Base-by-base conservation (phyloP, 1,140 invertebrate genomes). In the Euschistus heros region DNA sequence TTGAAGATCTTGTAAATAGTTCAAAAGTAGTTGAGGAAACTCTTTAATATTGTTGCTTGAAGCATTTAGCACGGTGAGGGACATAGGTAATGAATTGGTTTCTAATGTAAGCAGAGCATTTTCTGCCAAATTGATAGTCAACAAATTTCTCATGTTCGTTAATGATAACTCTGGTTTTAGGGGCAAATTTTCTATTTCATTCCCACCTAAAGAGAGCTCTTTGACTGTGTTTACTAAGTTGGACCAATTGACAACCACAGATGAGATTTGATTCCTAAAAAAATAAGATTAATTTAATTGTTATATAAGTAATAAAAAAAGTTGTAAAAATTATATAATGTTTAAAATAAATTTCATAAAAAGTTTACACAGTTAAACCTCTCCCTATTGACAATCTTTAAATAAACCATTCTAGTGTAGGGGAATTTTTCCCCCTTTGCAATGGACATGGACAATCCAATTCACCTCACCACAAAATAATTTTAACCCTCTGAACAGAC, bases 161-260 rank as follows among this genome's bases (percentile, higher is more conserved):
- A 89, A 77, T 30, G 68, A 63, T 1, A 18, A 63, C 24, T 67
- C 63, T 14, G 46, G 44, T 55, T 65, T 62, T 61, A 46, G 20
- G 26, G 65, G 66, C 67, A 91, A 76, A 68, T 86, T 80, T 2
- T 79, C 79, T 30, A 92, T 81, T 68, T 89, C 86, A 71, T 92
- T 92, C 69, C 88, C 87, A 1, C 87, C 85, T 20, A 93, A 76
- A 70, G 89, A 89, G n/a, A 89, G 77, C 60, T 86, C 88, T 0
- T 84, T 82, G 50, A 92, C 71, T 3, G 86, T 86, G 57, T 86
- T 82, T 73, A 82, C 83, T 66, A 87, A 79, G 67, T 85, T 80
- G 37, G 85, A 82, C 87, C 89, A 92, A 57, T 89, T 84, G 10
- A 82, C 80, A 33, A 82, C 78, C 65, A 70, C 66, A 15, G 86